Evolutionary conservation across 2,113 vertebrate genomes (phyloP).

Genomic region (Gallinago jamesoni): DNA sequence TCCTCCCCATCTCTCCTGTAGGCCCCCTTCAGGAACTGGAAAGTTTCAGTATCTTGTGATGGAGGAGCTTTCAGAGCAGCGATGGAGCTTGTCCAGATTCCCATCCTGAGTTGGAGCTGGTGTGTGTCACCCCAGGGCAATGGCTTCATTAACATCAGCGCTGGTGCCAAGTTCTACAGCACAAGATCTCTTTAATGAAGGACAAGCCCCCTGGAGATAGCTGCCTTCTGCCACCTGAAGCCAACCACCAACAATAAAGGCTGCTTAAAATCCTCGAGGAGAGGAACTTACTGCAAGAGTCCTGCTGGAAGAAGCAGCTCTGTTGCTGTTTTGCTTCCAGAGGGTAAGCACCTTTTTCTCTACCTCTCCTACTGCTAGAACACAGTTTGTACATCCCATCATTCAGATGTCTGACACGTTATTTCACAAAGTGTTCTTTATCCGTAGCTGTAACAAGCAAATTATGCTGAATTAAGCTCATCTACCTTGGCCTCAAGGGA

Average conservation of each 20-base stretch:
- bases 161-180: neutral
- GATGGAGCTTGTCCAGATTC: neutral
- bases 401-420: neutral
- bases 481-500: constrained; percentile 16
- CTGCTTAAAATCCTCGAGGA: neutral
- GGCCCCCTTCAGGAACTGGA: neutral
- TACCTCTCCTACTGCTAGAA: neutral
- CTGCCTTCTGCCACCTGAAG: neutral
- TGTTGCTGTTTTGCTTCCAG: neutral
- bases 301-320: neutral
- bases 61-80: neutral
- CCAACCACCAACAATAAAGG: neutral
- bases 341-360: neutral
- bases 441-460: constrained; percentile 34
- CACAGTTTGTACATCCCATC: neutral
- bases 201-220: neutral
- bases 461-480: constrained; percentile 39
- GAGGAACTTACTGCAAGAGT: neutral
- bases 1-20: no score
- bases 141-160: neutral
- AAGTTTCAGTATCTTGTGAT: neutral
- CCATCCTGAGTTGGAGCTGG: neutral
- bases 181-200: neutral
- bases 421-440: neutral
- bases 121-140: neutral